Base-by-base conservation (phyloP, 1,140 invertebrate species). In the Drosophila tropicalis region DNA sequence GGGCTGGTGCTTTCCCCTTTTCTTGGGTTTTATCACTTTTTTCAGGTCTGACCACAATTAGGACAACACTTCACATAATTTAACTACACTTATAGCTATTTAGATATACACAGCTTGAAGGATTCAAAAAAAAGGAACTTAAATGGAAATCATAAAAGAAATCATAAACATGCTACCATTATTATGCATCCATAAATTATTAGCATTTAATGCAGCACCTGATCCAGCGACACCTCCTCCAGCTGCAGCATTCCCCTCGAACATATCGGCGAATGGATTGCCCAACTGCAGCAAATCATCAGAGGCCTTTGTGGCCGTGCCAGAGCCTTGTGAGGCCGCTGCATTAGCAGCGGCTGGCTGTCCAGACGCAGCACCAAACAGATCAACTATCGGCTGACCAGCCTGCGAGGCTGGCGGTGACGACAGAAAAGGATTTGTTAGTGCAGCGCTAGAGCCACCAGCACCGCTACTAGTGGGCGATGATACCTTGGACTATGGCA, bases 251-350 rank as follows among this genome's bases (percentile, higher is more conserved):
- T 93, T 92, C 44, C 92, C 93, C 56, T 94, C 94, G 91, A 97
- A 97, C 93, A 97, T 97, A 90, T 98, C 96, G 36, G 96, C 96
- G 92, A 98, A 98, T 22, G 98, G 98, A 94, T 98, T 98, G 55
- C 95, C 96, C 74, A 98, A 93, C 86, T 97, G 96, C 39, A 98
- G 94, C 67, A 98, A 93, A 93, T 98, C 98, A 87, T 98, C 97
- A 6, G 97, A 97, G 22, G 97, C 96, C 93, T 96, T 97, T 92
- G 92, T 92, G 32, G 92, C 75, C 73, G 82, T 74, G 7, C 9
- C 36, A 9, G 36, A 10, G 36, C 12, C 44, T 29, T 74, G 76
- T n/a, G 81, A 70, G 63, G 85, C 79, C 67, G 57, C 79, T 87
- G 71, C 84, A 51, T 51, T 51, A 84, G 91, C 83, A 75, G 89